These are phyloP conservation scores for Arothron firmamentum DNA, from an alignment of 2,113 vertebrate genomes.

Conservation along the genomic window DNA sequence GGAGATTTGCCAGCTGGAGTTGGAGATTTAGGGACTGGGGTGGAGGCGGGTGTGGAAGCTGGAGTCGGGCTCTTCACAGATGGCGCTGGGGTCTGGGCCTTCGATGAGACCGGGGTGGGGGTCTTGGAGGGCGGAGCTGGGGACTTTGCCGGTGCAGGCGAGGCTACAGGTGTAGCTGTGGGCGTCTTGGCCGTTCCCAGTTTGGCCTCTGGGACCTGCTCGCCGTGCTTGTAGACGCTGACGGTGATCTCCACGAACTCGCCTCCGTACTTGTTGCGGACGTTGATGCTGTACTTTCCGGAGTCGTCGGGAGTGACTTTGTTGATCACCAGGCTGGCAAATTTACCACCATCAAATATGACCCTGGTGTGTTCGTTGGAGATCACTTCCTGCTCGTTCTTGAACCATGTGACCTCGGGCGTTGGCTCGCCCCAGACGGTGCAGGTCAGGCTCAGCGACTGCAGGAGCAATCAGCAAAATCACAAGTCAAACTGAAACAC, in stretches of 20 bases:
- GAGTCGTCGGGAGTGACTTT: conserved; percentile 90
- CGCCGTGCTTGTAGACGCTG: conserved; percentile 93
- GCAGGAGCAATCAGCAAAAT: conserved; percentile 1
- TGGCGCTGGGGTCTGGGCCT: conserved; percentile 59
- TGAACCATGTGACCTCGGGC: conserved; percentile 93
- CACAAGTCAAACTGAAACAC: background rate
- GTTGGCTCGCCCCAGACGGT: conserved; percentile 93
- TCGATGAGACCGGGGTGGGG: conserved; percentile 55
- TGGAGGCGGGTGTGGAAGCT: conserved; percentile 41
- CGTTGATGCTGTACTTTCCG: conserved; percentile 94
- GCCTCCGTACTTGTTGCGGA: conserved; percentile 94
- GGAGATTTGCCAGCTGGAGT: conserved; percentile 38
- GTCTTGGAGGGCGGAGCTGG: conserved; percentile 56
- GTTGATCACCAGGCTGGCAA: conserved; percentile 85
- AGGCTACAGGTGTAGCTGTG: conserved; percentile 38
- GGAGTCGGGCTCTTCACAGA: conserved; percentile 63
- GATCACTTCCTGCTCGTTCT: conserved; percentile 88
- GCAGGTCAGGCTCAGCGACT: conserved; percentile 95
- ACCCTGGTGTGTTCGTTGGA: conserved; percentile 79
- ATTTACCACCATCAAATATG: conserved; percentile 86
- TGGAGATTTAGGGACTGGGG: conserved; percentile 45
- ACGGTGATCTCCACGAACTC: conserved; percentile 97
- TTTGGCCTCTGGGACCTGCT: conserved; percentile 82
- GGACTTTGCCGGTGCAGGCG: conserved; percentile 53
- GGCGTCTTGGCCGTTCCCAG: conserved; percentile 73